Base-by-base conservation (phyloP, 2,113 vertebrate species). In the Amblyopsis rosae region DNA sequence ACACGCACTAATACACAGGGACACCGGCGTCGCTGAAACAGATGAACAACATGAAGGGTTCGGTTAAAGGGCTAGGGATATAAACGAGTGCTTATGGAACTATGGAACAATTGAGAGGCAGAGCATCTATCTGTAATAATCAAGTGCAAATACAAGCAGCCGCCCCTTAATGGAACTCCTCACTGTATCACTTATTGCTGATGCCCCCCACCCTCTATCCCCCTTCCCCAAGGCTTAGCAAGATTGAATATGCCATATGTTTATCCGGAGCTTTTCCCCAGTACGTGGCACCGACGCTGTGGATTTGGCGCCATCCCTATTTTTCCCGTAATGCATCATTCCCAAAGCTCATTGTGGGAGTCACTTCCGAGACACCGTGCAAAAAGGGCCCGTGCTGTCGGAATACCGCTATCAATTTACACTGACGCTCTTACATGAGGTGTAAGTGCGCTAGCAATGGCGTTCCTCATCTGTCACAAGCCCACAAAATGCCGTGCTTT, bases 171-270 rank as follows among this genome's bases (percentile, higher is more conserved):
- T 89, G 84, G 81, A 86, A 73, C 77, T 77, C 69, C 71, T 81
- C 70, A 72, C 78, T 75, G 75, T 78, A 89, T 86, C 62, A 33
- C 72, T 86, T 79, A 83, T 85, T 72, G 84, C 75, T 41, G 35
- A 26, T 51, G 54, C 66, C 75, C 75, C 76, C 2, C 26, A 26
- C 26, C 26, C 26, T 26, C 26, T 26, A 26, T 26, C 26, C 26
- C 26, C 26, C 26, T 26, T 26, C 26, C 82, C 78, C 82, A 74
- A 82, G 86, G 87, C 82, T 83, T 72, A 72, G 68, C 78, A 82
- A 87, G 91, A 91, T 85, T 87, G 83, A 89, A 86, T 73, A 79
- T 67, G 63, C 86, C 86, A 89, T 87, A 88, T 88, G 84, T 79
- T 88, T 82, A 88, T 87, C 75, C 81, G 77, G 73, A 84, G 81